Evolutionary conservation across 2,113 vertebrate species (phyloP).

Genomic region (Ptychochromis oligacanthus): DNA sequence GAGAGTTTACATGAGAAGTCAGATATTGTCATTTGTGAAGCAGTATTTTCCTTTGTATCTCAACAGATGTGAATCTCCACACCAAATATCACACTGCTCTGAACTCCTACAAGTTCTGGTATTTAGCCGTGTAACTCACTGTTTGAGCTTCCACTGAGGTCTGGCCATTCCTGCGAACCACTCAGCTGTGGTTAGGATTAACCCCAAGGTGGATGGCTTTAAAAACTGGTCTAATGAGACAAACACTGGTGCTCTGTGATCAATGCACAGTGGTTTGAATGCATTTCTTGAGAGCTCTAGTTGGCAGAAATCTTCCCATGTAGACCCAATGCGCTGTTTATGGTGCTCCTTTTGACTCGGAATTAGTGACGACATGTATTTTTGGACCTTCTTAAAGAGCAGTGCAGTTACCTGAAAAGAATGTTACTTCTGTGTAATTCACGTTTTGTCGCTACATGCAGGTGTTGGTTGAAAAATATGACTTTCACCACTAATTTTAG

Average conservation of each 20-base stretch:
- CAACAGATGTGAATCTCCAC: not conserved
- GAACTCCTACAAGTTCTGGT: not conserved
- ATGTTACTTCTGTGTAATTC: not conserved
- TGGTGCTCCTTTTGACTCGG: not conserved
- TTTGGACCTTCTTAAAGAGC: not conserved
- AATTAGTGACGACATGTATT: not conserved
- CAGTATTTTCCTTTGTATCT: not conserved
- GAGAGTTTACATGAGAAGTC: not conserved
- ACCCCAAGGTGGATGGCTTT: conserved; percentile 69
- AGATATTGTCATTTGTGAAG: not conserved
- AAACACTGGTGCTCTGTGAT: conserved; percentile 45
- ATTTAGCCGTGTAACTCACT: conserved; percentile 10
- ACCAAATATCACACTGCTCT: not conserved
- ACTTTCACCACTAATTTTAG: not conserved
- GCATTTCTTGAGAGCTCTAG: conserved; percentile 37
- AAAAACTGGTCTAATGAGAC: conserved; percentile 64
- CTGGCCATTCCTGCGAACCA: conserved; percentile 66
- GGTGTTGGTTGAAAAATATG: too few relatives aligned
- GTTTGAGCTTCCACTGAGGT: conserved; percentile 30
- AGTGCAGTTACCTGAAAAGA: not conserved
- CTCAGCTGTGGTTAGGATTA: conserved; percentile 69
- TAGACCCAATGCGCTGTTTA: not conserved
- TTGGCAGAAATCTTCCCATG: conserved; percentile 15
- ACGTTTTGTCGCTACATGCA: not conserved
- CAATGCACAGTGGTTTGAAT: conserved; percentile 35